Base-by-base conservation (phyloP, 1,140 invertebrate species). In the Leptinotarsa lineolata region DNA sequence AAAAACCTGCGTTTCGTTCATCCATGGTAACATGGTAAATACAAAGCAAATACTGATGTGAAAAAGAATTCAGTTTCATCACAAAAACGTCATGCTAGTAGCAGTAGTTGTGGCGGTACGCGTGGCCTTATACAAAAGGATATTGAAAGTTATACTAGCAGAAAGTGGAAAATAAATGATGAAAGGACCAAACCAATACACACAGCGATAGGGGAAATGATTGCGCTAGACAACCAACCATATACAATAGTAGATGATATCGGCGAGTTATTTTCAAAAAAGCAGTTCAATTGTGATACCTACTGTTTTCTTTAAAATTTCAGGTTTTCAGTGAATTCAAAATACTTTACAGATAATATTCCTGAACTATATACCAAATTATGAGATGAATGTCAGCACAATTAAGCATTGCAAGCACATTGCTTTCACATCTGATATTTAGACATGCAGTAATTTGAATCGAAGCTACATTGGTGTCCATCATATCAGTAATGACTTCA, bases 181-280 rank as follows among this genome's bases (percentile, higher is more conserved):
- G 16, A 54, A 54, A 54, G 48, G 48, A 16, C 48, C 48, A 54
- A 54, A 54, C 16, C 16, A 54, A 54, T 54, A 54, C 48, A 54
- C 48, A 54, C 11, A 54, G 48, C 48, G 11, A 54, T 54, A 54
- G 48, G 48, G 48, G 48, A 54, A 54, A 54, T 54, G 48, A 54
- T 54, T 54, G 48, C 48, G 48, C 48, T 54, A 54, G 48, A 54
- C 48, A 54, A 54, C 48, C 48, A 54, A 54, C 48, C 48, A 54
- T 54, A 54, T 16, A 54, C 48, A 54, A 54, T 54, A 54, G 48
- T 54, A 16, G 48, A 54, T 54, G 48, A 54, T 54, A 16, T 54
- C 48, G 48, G 48, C 16, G 16, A 54, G 48, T 54, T 11, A 54
- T 54, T 12, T 54, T 54, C 16, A 54, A 54, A 54, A 54, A 54